A percentile compares a stretch with the other conserved stretches of the same genome.
phyloP scores from a whole-genome alignment of 1,140 invertebrate genomes.

The Penaeus indicus region DNA sequence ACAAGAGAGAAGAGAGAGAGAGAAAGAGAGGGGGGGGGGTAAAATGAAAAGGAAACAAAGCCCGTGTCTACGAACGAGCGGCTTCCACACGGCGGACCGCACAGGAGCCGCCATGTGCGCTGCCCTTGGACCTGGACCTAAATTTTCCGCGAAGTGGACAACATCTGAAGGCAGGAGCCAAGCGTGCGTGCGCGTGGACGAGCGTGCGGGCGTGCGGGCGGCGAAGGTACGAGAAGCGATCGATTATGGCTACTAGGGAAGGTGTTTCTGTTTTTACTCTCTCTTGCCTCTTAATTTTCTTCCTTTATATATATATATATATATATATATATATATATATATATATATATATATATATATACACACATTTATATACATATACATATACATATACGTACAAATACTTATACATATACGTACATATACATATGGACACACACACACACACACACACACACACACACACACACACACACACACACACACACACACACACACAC shows the following conservation, averaged over 20 bases:
- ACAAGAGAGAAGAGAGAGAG: neutral
- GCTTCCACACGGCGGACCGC: neutral
- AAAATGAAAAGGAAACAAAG: neutral
- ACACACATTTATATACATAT: too few relatives aligned
- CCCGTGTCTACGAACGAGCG: neutral
- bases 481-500: too few relatives aligned
- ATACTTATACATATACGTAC: too few relatives aligned
- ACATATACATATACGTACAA: too few relatives aligned
- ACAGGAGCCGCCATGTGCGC: neutral
- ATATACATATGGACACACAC: too few relatives aligned
- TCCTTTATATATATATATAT: too few relatives aligned
- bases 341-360: too few relatives aligned
- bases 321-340: too few relatives aligned
- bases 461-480: too few relatives aligned
- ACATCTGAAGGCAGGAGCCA: slow-evolving; percentile 18
- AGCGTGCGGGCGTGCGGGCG: slow-evolving; percentile 31
- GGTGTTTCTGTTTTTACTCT: too few relatives aligned
- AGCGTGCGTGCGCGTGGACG: slow-evolving; percentile 19
- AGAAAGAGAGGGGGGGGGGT: neutral
- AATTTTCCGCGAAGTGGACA: slow-evolving; percentile 44
- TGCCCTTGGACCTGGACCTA: slow-evolving; percentile 32
- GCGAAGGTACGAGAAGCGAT: slow-evolving; percentile 11
- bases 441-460: too few relatives aligned
- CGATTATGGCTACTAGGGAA: neutral
- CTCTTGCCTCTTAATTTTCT: too few relatives aligned